These are phyloP conservation scores for Sorex maritimensis DNA, from an alignment of 2,797 vertebrate genomes.

Conservation along the genomic window DNA sequence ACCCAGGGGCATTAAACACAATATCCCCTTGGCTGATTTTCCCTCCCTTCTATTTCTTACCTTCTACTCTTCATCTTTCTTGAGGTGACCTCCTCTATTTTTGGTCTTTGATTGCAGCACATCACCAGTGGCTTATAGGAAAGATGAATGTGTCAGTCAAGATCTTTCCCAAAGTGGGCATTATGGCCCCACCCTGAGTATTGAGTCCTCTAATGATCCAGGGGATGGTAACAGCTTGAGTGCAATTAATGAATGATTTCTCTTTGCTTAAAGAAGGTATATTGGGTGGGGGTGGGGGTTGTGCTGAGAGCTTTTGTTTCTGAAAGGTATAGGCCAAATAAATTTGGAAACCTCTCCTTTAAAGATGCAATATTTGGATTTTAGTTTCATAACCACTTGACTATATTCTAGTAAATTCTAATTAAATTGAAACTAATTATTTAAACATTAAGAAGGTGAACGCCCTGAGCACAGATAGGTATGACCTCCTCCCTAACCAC, in stretches of 20 bases:
- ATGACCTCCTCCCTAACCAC: neutral
- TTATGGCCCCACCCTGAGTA: too few species aligned
- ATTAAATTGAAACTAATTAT: constrained; percentile 41
- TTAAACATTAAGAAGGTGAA: neutral
- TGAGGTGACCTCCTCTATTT: neutral
- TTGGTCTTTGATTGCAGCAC: neutral
- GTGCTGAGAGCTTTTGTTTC: too few species aligned
- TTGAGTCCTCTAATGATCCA: too few species aligned
- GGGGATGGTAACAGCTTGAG: too few species aligned
- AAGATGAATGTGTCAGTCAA: neutral
- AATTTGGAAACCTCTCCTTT: neutral
- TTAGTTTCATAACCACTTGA: constrained; percentile 12
- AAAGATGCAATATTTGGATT: constrained; percentile 23
- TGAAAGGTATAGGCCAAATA: too few species aligned
- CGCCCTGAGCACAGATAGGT: neutral
- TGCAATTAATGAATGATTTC: too few species aligned
- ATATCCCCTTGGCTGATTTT: neutral
- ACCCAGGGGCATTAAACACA: neutral
- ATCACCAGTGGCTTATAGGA: neutral
- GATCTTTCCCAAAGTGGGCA: too few species aligned
- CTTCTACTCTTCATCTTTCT: neutral
- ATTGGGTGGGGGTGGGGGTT: too few species aligned
- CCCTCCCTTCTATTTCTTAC: neutral
- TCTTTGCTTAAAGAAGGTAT: too few species aligned
- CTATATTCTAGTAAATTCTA: constrained; percentile 46